Evolutionary conservation across 1,140 invertebrate genomes (phyloP).

Genomic region (Drosophila funebris): DNA sequence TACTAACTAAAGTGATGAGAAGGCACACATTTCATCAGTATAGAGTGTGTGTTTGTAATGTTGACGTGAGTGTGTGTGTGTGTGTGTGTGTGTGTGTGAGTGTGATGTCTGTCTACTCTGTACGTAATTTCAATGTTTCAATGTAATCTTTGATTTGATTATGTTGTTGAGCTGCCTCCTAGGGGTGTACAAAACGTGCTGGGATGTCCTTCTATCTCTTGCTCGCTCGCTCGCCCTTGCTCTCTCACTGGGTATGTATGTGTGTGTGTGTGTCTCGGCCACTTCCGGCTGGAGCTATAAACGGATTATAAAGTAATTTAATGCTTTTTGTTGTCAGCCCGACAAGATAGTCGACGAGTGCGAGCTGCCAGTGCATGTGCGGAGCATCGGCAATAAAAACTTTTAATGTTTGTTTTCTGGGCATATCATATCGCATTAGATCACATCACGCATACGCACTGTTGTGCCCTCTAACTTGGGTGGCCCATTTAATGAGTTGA

Average conservation of each 20-base stretch:
- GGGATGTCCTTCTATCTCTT: slow-evolving; percentile 23
- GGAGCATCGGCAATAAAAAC: slow-evolving; percentile 61
- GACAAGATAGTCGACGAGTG: slow-evolving; percentile 26
- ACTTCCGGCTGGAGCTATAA: slow-evolving; percentile 77
- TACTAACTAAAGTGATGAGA: slow-evolving; percentile 50
- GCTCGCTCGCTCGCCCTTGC: not conserved
- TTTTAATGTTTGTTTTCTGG: slow-evolving; percentile 63
- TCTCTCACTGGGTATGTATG: slow-evolving; percentile 13
- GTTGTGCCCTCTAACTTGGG: slow-evolving; percentile 32
- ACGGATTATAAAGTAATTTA: slow-evolving; percentile 83
- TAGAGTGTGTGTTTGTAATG: slow-evolving; percentile 1
- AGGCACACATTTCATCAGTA: slow-evolving; percentile 38
- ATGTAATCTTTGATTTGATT: slow-evolving; percentile 82
- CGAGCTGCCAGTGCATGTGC: not conserved
- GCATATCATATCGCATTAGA: slow-evolving; percentile 37
- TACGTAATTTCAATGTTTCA: slow-evolving; percentile 82
- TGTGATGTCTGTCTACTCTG: slow-evolving; percentile 49
- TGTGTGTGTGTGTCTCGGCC: slow-evolving; percentile 55
- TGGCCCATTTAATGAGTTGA: slow-evolving; percentile 64
- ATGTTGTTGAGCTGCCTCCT: slow-evolving; percentile 73
- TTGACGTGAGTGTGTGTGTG: too few relatives aligned
- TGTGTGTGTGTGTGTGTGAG: slow-evolving; percentile 32
- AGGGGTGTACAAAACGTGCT: slow-evolving; percentile 39
- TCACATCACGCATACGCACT: slow-evolving; percentile 69
- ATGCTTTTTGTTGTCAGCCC: slow-evolving; percentile 75